A percentile compares a stretch with the other conserved stretches of the same genome.
phyloP scores from a whole-genome alignment of 2,888 invertebrate species.

The Noctua fimbriata region DNA sequence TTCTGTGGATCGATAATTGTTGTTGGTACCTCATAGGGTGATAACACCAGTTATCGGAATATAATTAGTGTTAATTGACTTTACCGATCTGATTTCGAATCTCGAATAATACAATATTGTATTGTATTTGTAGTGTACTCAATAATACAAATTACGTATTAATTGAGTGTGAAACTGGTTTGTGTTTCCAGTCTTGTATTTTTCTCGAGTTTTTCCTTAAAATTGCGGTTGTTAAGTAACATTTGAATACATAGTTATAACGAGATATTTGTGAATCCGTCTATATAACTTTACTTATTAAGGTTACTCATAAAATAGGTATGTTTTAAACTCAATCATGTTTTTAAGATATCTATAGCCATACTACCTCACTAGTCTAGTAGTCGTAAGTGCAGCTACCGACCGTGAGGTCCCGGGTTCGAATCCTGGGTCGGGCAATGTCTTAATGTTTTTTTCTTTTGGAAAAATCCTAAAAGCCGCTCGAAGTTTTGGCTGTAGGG shows the following conservation, averaged over 20 bases:
- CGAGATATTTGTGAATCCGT: conserved; percentile 27
- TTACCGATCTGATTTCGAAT: conserved; percentile 51
- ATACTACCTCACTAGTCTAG: conserved; percentile 47
- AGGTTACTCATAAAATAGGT: background rate
- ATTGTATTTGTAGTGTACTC: conserved; percentile 35
- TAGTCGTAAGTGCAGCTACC: conserved; percentile 26
- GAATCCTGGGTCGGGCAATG: conserved; percentile 39
- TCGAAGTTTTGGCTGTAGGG: conserved; percentile 36
- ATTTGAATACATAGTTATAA: conserved; percentile 24
- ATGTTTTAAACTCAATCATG: conserved; percentile 6
- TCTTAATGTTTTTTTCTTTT: conserved; percentile 44
- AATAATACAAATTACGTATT: conserved; percentile 16
- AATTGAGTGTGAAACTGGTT: conserved; percentile 30
- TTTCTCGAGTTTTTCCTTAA: conserved; percentile 44
- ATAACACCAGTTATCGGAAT: conserved; percentile 31
- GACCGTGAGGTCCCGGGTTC: conserved; percentile 40
- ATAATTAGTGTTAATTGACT: conserved; percentile 55
- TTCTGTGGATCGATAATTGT: conserved; percentile 41
- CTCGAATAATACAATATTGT: conserved; percentile 43
- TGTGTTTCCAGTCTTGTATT: conserved; percentile 16
- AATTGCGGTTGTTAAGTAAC: conserved; percentile 1
- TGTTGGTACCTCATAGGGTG: conserved; percentile 18
- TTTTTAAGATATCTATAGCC: conserved; percentile 16
- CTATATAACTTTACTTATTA: conserved; percentile 15
- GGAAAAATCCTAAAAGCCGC: conserved; percentile 42